These are phyloP conservation scores for Danio kyathit DNA, from an alignment of 2,797 vertebrate genomes.

Conservation along the genomic window DNA sequence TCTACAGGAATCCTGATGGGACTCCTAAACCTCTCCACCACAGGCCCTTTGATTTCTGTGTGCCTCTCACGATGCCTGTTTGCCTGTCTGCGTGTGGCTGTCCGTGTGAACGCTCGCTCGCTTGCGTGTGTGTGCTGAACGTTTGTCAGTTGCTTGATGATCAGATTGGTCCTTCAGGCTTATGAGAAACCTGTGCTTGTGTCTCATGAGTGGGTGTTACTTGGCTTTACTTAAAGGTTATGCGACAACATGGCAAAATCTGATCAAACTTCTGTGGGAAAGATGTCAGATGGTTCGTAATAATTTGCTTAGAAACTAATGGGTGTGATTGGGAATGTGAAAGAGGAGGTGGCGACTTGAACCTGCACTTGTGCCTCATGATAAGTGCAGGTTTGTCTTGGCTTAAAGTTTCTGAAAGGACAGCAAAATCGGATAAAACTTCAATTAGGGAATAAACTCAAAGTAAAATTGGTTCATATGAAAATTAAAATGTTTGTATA, in stretches of 20 bases:
- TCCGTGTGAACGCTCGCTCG: constrained; percentile 41
- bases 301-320: background rate
- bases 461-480: too few species aligned
- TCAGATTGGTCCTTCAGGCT: constrained; percentile 9
- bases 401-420: too few species aligned
- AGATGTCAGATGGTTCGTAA: background rate
- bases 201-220: background rate
- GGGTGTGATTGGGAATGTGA: background rate
- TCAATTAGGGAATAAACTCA: too few species aligned
- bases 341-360: background rate
- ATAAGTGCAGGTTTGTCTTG: background rate
- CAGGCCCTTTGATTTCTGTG: constrained; percentile 78
- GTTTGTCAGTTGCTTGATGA: constrained; percentile 39
- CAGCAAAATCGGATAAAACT: too few species aligned
- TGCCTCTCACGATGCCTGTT: constrained; percentile 69
- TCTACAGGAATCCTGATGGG: constrained; percentile 80
- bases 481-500: background rate
- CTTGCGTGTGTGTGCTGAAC: constrained; percentile 3
- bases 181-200: constrained; percentile 1
- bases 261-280: background rate
- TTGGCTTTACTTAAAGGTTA: background rate
- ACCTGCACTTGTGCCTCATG: too few species aligned
- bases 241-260: background rate
- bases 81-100: constrained; percentile 39
- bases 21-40: constrained; percentile 81